A percentile compares a stretch with the other conserved stretches of the same genome.
phyloP scores from a whole-genome alignment of 2,888 invertebrate species.

The Troides helena region DNA sequence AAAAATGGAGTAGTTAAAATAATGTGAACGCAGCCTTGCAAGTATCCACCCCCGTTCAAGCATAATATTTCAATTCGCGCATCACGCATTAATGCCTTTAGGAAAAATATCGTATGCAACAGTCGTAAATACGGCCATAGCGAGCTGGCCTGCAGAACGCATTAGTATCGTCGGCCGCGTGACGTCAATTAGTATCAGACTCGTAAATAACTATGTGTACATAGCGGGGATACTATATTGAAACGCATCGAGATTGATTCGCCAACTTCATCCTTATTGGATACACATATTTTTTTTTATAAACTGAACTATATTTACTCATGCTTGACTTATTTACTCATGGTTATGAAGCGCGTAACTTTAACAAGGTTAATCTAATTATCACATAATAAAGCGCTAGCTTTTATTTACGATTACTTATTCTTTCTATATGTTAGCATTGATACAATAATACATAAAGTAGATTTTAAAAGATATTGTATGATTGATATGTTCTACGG shows the following conservation, averaged over 20 bases:
- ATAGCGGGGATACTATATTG: slow-evolving; percentile 31
- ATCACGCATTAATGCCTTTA: slow-evolving; percentile 63
- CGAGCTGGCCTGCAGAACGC: slow-evolving; percentile 46
- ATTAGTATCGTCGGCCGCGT: slow-evolving; percentile 44
- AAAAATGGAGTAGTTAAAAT: background rate
- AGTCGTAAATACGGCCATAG: slow-evolving; percentile 54
- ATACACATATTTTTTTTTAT: slow-evolving; percentile 25
- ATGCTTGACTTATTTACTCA: background rate
- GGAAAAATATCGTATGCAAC: slow-evolving; percentile 66
- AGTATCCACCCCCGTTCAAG: slow-evolving; percentile 38
- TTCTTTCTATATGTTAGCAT: no score
- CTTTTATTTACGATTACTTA: background rate
- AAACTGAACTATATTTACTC: background rate
- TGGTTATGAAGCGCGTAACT: background rate
- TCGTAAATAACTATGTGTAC: slow-evolving; percentile 44
- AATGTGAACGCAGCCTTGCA: slow-evolving; percentile 42
- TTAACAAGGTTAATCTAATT: background rate
- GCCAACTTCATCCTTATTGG: slow-evolving; percentile 22
- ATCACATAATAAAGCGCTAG: background rate
- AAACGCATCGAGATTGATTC: slow-evolving; percentile 24
- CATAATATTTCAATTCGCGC: slow-evolving; percentile 65
- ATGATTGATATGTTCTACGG: no score
- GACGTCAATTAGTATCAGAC: slow-evolving; percentile 58
- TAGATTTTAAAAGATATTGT: no score
- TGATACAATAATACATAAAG: no score